Evolutionary conservation across 64 coral and sea anemone species (phyloP).

Genomic region (Orbicella faveolata): DNA sequence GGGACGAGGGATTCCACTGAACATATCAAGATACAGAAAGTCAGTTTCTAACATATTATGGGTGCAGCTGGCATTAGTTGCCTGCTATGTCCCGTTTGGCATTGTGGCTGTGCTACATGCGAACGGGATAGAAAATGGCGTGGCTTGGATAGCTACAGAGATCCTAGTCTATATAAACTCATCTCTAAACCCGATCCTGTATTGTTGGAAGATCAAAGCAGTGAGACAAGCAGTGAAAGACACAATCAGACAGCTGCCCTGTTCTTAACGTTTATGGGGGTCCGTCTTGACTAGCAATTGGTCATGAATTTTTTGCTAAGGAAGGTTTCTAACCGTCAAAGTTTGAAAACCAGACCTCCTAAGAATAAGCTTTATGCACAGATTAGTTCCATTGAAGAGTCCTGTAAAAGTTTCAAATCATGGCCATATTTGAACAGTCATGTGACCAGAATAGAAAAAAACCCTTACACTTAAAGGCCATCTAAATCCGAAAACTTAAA

Average conservation of each 20-base stretch:
- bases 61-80: background rate
- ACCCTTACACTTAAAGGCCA: no score
- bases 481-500: no score
- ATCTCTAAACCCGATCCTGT: conserved; percentile 14
- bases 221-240: conserved; percentile 4
- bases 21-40: background rate
- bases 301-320: no score
- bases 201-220: background rate
- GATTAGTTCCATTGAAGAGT: no score
- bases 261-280: background rate
- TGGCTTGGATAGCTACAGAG: background rate
- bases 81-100: background rate
- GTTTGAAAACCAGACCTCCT: no score
- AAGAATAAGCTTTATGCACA: no score
- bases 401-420: no score
- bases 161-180: conserved; percentile 13
- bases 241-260: background rate
- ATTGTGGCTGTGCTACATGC: background rate
- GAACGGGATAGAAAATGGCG: background rate
- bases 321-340: no score
- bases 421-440: no score
- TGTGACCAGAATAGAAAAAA: no score
- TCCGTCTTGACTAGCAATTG: no score
- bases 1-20: background rate
- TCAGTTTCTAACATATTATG: background rate